Evolutionary conservation across 1,140 invertebrate species (phyloP).

Genomic region (Aphaenogaster rudis): DNA sequence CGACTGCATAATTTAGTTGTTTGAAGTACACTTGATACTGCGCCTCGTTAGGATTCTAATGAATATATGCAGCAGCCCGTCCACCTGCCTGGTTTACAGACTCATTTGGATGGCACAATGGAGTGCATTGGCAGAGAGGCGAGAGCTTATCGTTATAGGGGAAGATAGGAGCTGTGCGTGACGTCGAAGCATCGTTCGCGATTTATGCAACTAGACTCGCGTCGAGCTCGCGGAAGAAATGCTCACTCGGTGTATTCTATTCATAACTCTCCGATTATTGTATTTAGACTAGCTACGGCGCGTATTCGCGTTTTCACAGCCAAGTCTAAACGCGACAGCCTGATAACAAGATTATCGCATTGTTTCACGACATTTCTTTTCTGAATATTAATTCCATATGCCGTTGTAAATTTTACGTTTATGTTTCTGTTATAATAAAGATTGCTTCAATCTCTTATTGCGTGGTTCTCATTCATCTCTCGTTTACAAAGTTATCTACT

Average conservation of each 20-base stretch:
- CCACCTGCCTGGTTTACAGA: constrained; percentile 11
- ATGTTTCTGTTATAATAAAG: not conserved
- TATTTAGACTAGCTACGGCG: not conserved
- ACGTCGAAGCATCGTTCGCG: constrained; percentile 20
- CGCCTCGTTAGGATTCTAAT: constrained; percentile 53
- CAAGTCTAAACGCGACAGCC: not conserved
- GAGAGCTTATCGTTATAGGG: constrained; percentile 41
- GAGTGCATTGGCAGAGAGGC: not conserved
- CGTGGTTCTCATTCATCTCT: not conserved
- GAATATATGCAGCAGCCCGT: not conserved
- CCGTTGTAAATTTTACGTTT: not conserved
- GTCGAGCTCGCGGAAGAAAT: constrained; percentile 22
- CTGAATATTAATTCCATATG: not conserved
- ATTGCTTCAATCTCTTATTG: not conserved
- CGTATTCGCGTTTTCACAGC: not conserved
- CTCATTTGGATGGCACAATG: not conserved
- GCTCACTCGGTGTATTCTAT: constrained; percentile 12
- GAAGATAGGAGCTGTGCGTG: constrained; percentile 8
- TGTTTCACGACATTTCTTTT: not conserved
- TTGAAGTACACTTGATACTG: not conserved
- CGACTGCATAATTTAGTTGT: constrained; percentile 16
- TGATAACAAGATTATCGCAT: not conserved
- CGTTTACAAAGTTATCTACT: constrained; percentile 1
- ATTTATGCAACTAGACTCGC: constrained; percentile 44
- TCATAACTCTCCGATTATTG: constrained; percentile 28